Evolutionary conservation across 2,888 invertebrate genomes (phyloP), one percentile per base, ranked within the genome.

Genomic region (Carabus problematicus): DNA sequence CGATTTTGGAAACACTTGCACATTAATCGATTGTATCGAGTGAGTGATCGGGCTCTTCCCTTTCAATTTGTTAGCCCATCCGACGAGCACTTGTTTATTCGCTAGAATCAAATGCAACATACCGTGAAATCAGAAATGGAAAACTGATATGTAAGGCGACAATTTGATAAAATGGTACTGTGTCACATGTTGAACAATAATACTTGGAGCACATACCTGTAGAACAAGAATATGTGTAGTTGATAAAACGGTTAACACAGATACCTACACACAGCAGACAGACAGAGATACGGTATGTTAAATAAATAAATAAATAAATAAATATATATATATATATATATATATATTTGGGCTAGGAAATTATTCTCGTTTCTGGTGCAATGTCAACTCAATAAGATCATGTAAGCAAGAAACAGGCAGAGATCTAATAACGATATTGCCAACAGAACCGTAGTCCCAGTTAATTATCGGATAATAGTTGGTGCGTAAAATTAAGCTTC

Each of bases 401-500:
- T 29, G 29, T 29, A 29, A 29, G 29, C 29, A 29, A 29, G 29
- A 12, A 45, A 12, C n/a, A 12, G 45, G 7, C 3, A 6, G 12
- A 12, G 11, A 45, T 2, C n/a, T 45, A 45, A 45, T 45, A 45
- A 45, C 16, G 54, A 16, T 18, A 16, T 54, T 54, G 54, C 54
- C 19, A 14, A 58, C 18, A 40, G 40, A 12, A 40, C 40, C 29
- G 39, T 11, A 39, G 14, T 8, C n/a, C 39, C 40, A 39, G 29
- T 58, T 40, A 29, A 58, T 58, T 39, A 58, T 58, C 14, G n/a
- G 58, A 58, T 58, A 58, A 39, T 58, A 39, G n/a, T 1, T 40
- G 39, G 40, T 19, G 41, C 40, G 58, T 19, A 39, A 58, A 58
- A 58, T 58, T 58, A 14, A 29, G 29, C 12, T 29, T 54, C 8